These are phyloP conservation scores for Amphilophus citrinellus DNA, from an alignment of 2,113 vertebrate species.

Conservation along the genomic window DNA sequence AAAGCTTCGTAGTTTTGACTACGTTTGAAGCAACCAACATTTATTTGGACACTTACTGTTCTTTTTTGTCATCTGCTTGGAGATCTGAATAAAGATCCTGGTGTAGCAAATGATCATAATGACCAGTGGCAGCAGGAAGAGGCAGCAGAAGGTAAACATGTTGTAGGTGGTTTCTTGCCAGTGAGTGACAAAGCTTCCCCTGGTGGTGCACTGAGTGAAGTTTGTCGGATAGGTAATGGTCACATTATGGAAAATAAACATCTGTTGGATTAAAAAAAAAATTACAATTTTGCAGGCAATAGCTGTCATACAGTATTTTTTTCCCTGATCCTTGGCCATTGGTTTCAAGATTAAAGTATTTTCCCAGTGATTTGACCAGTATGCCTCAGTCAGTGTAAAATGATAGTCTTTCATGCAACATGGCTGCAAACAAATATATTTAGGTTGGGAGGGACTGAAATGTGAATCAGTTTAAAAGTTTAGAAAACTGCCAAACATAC, in stretches of 20 bases:
- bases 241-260: constrained; percentile 82
- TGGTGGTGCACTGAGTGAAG: constrained; percentile 83
- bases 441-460: not conserved
- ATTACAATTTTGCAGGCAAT: not conserved
- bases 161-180: constrained; percentile 84
- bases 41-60: constrained; percentile 50
- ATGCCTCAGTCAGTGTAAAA: not conserved
- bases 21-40: not conserved
- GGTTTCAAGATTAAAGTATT: not conserved
- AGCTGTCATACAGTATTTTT: not conserved
- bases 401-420: not conserved
- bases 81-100: constrained; percentile 81
- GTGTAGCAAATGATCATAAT: constrained; percentile 83
- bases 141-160: constrained; percentile 84
- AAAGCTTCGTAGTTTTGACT: not conserved
- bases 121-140: constrained; percentile 81
- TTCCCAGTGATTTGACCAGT: not conserved
- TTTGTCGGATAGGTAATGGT: constrained; percentile 78
- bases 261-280: constrained; percentile 53
- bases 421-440: not conserved
- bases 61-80: constrained; percentile 74
- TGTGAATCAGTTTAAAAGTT: not conserved
- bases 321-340: rapidly evolving
- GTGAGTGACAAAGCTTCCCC: constrained; percentile 78
- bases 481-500: not conserved